A percentile compares a stretch with the other conserved stretches of the same genome.
These are phyloP conservation scores for Trimorus sp. DNA, from an alignment of 2,888 invertebrate species.

Conservation along the genomic window DNA sequence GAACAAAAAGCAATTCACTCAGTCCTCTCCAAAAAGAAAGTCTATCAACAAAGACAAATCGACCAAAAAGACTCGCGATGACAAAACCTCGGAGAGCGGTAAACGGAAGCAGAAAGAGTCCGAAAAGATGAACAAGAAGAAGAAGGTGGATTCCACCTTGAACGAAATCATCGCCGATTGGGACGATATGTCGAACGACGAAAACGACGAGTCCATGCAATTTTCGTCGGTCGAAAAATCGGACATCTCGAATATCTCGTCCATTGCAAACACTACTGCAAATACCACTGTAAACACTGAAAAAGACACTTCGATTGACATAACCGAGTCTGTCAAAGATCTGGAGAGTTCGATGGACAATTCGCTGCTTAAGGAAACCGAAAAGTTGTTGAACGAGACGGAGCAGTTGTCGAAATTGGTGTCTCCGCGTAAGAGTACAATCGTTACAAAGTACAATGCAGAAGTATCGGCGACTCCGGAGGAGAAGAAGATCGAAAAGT, in stretches of 20 bases:
- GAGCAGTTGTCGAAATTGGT: slow-evolving; percentile 72
- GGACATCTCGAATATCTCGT: not conserved
- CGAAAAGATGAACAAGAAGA: slow-evolving; percentile 80
- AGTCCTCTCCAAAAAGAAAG: slow-evolving; percentile 79
- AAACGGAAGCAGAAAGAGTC: slow-evolving; percentile 77
- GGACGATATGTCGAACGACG: slow-evolving; percentile 82
- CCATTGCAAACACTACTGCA: too few species aligned
- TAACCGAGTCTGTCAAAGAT: slow-evolving; percentile 49
- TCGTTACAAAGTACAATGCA: slow-evolving; percentile 68
- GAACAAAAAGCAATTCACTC: slow-evolving; percentile 67
- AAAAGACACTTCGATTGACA: slow-evolving; percentile 39
- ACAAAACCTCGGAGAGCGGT: slow-evolving; percentile 73
- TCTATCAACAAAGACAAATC: slow-evolving; percentile 81
- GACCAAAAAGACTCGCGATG: slow-evolving; percentile 77
- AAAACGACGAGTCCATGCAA: not conserved
- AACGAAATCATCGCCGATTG: slow-evolving; percentile 89
- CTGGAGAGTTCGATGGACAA: slow-evolving; percentile 66
- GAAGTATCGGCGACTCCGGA: slow-evolving; percentile 47
- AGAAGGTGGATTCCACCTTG: slow-evolving; percentile 85
- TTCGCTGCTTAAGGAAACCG: slow-evolving; percentile 74
- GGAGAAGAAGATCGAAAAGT: slow-evolving; percentile 51
- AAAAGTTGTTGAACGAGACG: slow-evolving; percentile 77
- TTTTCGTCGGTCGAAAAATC: not conserved
- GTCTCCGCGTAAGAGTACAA: slow-evolving; percentile 15
- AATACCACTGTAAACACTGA: slow-evolving; percentile 4